These are phyloP conservation scores for Lithophane leautieri DNA, from an alignment of 2,888 invertebrate species.

Conservation along the genomic window DNA sequence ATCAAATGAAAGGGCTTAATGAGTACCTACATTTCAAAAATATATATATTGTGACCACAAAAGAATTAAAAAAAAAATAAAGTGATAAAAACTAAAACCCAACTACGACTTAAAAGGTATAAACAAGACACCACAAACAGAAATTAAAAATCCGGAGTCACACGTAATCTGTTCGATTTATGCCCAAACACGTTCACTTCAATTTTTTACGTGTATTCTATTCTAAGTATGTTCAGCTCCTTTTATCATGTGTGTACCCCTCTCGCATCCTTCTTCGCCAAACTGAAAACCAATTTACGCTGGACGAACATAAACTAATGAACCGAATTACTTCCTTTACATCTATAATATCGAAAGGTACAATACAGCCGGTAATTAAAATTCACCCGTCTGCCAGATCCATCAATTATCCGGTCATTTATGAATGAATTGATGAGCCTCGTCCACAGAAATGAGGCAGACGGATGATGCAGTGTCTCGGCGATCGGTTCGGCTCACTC, in stretches of 20 bases:
- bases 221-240: background rate
- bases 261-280: too few species aligned
- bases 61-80: too few species aligned
- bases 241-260: background rate
- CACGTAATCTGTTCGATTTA: too few species aligned
- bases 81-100: too few species aligned
- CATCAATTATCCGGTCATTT: slow-evolving; percentile 71
- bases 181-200: too few species aligned
- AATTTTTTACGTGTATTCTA: background rate
- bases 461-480: slow-evolving; percentile 54
- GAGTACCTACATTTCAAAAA: too few species aligned
- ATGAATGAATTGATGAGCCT: slow-evolving; percentile 67
- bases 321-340: background rate
- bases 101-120: too few species aligned
- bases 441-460: slow-evolving; percentile 54
- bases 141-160: too few species aligned
- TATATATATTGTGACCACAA: too few species aligned
- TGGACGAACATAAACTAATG: background rate
- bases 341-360: background rate
- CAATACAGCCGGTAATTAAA: slow-evolving; percentile 55
- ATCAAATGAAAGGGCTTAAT: too few species aligned
- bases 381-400: slow-evolving; percentile 60
- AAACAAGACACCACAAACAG: too few species aligned
- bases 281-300: background rate
- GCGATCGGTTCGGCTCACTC: slow-evolving; percentile 26